Percentiles rank a stretch among this genome's conserved stretches.
phyloP scores from a whole-genome alignment of 2,113 vertebrate species.

The Alethe diademata region DNA sequence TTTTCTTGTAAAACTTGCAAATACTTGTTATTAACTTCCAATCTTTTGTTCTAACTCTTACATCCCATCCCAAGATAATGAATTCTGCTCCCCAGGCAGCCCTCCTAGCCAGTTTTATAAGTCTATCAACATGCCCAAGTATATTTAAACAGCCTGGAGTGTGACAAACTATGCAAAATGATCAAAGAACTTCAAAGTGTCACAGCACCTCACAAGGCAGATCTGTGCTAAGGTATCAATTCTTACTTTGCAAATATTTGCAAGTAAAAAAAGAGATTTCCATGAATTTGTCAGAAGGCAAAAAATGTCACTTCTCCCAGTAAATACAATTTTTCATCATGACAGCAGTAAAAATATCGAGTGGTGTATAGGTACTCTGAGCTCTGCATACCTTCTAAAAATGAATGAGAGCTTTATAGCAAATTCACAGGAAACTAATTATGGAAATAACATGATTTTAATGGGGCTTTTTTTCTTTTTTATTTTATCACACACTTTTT shows the following conservation, averaged over 20 bases:
- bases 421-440: background rate
- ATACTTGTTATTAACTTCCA: slow-evolving; percentile 5
- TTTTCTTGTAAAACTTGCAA: slow-evolving; percentile 17
- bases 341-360: background rate
- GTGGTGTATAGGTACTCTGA: background rate
- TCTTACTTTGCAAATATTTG: slow-evolving; percentile 60
- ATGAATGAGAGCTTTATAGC: background rate
- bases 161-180: slow-evolving; percentile 59
- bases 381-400: background rate
- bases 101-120: slow-evolving; percentile 11
- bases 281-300: slow-evolving; percentile 59
- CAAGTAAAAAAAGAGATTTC: slow-evolving; percentile 59
- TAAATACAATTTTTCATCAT: slow-evolving; percentile 42
- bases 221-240: slow-evolving; percentile 45
- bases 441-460: background rate
- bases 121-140: slow-evolving; percentile 10
- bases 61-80: background rate
- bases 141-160: slow-evolving; percentile 31
- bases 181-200: slow-evolving; percentile 70
- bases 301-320: slow-evolving; percentile 3
- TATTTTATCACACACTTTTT: background rate
- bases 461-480: background rate
- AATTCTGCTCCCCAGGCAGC: slow-evolving; percentile 31
- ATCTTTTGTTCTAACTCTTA: slow-evolving; percentile 13
- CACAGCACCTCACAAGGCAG: slow-evolving; percentile 41